Evolutionary conservation across 1,140 invertebrate genomes (phyloP).

Genomic region (Drosophila ironensis): DNA sequence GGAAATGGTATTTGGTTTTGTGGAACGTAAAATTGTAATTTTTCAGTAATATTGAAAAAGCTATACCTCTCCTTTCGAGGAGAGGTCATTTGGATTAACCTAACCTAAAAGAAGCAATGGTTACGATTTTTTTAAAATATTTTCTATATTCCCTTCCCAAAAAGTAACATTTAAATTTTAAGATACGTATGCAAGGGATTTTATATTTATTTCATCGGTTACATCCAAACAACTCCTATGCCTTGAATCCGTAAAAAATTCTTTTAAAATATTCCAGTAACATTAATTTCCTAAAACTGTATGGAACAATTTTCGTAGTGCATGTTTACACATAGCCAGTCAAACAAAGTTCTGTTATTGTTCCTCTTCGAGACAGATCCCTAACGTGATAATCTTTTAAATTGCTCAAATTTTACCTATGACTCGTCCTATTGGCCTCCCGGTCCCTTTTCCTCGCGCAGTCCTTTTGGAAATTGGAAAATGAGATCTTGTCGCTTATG

Average conservation of each 20-base stretch:
- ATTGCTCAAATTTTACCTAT: slow-evolving; percentile 60
- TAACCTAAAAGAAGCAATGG: too few relatives aligned
- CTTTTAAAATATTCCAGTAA: neutral
- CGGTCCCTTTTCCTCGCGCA: slow-evolving; percentile 31
- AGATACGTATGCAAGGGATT: too few relatives aligned
- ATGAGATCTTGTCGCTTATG: slow-evolving; percentile 74
- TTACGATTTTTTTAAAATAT: too few relatives aligned
- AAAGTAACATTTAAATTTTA: too few relatives aligned
- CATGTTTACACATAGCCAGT: slow-evolving; percentile 52
- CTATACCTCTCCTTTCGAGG: neutral
- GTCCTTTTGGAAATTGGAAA: slow-evolving; percentile 66
- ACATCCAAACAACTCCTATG: too few relatives aligned
- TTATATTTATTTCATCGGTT: too few relatives aligned
- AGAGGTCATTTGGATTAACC: too few relatives aligned
- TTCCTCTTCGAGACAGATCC: slow-evolving; percentile 54
- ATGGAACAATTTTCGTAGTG: neutral
- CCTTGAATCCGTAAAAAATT: neutral
- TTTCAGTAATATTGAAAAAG: neutral
- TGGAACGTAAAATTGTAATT: neutral
- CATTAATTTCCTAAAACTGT: too few relatives aligned
- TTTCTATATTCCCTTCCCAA: too few relatives aligned
- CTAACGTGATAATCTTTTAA: slow-evolving; percentile 80
- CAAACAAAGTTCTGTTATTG: slow-evolving; percentile 51
- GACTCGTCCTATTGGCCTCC: slow-evolving; percentile 37
- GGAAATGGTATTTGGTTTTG: neutral